Evolutionary conservation across 1,140 invertebrate genomes (phyloP), one percentile per base, ranked within the genome.

Genomic region (Aphelenchoides besseyi): DNA sequence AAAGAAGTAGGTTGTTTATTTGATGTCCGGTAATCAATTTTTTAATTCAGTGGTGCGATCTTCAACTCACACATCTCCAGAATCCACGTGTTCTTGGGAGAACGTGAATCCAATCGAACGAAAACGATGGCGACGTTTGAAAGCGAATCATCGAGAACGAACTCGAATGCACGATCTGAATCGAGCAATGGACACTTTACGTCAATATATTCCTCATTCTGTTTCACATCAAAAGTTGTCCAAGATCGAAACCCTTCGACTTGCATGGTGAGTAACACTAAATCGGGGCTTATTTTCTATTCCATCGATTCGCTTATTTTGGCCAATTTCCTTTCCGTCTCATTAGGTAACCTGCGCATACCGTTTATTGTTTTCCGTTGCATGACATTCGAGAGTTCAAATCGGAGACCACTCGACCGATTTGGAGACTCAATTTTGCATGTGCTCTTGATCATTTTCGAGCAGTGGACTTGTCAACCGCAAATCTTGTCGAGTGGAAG

Each of bases 151-250:
- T 84, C 88, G 95, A 57, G 95, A 97, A 85, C 88, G 95, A 12
- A 94, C 94, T 84, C 89, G 95, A 68, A 97, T 98, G 95, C 95
- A 98, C 84, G 93, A 91, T 83, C 86, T 98, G 36, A 98, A 98
- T 85, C 90, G 94, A 85, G 94, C 95, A 2, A 85, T 98, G 80
- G 95, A 98, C 79, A 88, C 90, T 41, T 87, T 98, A 0, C 88
- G 95, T 16, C 76, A 82, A 48, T 74, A 80, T 26, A 72, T 81
- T 32, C 73, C 81, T 18, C 57, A 76, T n/a, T 64, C 77, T 16
- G 72, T 70, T 9, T 73, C 78, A 18, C 79, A 81, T 35, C 79
- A 81, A 55, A 96, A 97, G 84, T 87, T 98, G n/a, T 97, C 94
- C 0, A 98, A 97, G 87, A 98, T 98, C 74, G 95, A 97, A 87